Conservation (phyloP, 1,140 invertebrate species). For the Bradysia coprophila region DNA sequence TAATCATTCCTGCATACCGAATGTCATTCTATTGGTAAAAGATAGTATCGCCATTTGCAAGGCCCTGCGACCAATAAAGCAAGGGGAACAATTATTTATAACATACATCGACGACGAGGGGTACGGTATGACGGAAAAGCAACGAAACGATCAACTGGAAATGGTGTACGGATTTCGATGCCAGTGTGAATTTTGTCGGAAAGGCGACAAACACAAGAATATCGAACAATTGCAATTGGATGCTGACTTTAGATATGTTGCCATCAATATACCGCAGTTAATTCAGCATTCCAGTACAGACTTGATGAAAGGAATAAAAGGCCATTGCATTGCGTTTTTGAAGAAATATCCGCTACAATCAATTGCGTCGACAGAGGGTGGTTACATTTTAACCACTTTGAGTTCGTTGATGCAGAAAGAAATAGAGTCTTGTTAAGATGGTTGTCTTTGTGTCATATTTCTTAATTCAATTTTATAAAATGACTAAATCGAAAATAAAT, state of each 20-base stretch:
- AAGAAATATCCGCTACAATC: neutral
- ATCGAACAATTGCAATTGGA: neutral
- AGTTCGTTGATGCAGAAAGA: too few species aligned
- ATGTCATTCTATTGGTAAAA: constrained; percentile 16
- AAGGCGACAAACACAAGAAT: neutral
- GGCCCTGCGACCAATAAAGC: neutral
- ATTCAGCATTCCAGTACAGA: neutral
- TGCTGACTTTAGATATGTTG: neutral
- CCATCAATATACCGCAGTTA: neutral
- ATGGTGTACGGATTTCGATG: neutral
- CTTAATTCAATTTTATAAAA: too few species aligned
- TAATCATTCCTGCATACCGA: constrained; percentile 89
- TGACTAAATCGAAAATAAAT: too few species aligned
- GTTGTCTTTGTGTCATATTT: too few species aligned
- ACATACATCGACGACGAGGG: neutral
- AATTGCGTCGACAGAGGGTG: too few species aligned
- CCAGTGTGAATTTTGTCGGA: neutral
- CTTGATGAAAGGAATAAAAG: neutral
- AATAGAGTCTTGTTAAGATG: too few species aligned
- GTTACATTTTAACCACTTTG: too few species aligned
- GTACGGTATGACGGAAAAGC: neutral
- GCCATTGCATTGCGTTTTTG: neutral
- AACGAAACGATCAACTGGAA: neutral
- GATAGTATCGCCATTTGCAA: neutral
- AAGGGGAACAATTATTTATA: neutral